Percentiles rank a stretch among this genome's conserved stretches.
phyloP scores from a whole-genome alignment of 1,140 invertebrate genomes.

The Aphelinus certus region DNA sequence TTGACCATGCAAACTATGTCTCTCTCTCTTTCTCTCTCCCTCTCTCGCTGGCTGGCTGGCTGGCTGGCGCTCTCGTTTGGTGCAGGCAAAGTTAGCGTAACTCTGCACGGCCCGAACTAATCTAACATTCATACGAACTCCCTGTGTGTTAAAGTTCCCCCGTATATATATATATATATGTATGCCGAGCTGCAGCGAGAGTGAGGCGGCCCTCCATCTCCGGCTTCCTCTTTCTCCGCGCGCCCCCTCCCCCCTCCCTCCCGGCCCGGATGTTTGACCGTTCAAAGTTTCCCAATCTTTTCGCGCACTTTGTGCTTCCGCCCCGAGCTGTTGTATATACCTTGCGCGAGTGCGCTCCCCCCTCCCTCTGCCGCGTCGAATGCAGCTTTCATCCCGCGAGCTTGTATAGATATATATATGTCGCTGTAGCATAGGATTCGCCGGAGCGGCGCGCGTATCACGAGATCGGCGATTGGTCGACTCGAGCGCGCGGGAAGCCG shows the following conservation, averaged over 20 bases:
- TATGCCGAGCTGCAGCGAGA: background rate
- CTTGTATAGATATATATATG: no score
- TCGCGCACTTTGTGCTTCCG: conserved; percentile 35
- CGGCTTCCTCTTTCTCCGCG: conserved; percentile 33
- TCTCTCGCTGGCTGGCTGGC: conserved; percentile 38
- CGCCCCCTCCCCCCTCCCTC: conserved; percentile 33
- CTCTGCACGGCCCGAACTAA: conserved; percentile 56
- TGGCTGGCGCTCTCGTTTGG: conserved; percentile 32
- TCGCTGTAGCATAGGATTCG: no score
- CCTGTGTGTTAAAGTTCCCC: conserved; percentile 36
- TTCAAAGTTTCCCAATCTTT: conserved; percentile 40
- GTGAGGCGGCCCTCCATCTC: conserved; percentile 12
- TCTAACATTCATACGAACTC: conserved; percentile 58
- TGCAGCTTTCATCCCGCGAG: no score
- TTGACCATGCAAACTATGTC: conserved; percentile 46
- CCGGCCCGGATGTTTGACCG: conserved; percentile 25
- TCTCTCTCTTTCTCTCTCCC: background rate
- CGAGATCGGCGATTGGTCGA: no score
- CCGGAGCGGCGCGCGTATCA: no score
- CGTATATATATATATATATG: conserved; percentile 12
- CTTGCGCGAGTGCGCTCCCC: conserved; percentile 30
- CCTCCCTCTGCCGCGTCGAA: background rate
- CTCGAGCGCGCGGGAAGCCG: no score
- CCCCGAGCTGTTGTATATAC: conserved; percentile 7
- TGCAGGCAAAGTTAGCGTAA: conserved; percentile 58